phyloP scores from a whole-genome alignment of 2,797 vertebrate species.

The Lithobates pipiens region DNA sequence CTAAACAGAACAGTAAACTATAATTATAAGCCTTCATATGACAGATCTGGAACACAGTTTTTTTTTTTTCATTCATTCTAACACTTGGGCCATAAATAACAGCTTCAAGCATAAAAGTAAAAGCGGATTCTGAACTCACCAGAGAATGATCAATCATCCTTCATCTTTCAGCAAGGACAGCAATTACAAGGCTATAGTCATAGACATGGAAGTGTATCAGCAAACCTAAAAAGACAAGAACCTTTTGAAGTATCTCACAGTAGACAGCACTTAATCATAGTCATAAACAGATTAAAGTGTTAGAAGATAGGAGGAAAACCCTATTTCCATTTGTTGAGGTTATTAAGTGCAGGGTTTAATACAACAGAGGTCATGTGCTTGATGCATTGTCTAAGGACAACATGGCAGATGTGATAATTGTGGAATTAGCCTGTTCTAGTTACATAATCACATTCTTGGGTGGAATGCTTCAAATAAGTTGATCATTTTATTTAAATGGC shows the following conservation, averaged over 20 bases:
- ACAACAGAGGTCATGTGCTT: too few species aligned
- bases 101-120: neutral
- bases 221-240: neutral
- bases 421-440: too few species aligned
- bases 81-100: neutral
- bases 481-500: too few species aligned
- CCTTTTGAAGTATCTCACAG: neutral
- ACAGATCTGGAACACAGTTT: neutral
- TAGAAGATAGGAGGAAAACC: neutral
- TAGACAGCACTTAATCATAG: neutral
- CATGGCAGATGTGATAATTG: too few species aligned
- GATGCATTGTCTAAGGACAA: too few species aligned
- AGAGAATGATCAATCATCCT: conserved; percentile 5
- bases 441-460: too few species aligned
- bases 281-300: neutral
- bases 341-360: too few species aligned
- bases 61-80: neutral
- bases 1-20: neutral
- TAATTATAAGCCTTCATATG: neutral
- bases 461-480: too few species aligned
- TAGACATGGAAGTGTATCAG: conserved; percentile 14
- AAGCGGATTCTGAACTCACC: neutral
- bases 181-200: conserved; percentile 28
- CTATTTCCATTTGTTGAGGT: too few species aligned
- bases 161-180: conserved; percentile 36